Conservation (phyloP, 2,797 vertebrate species). For the Melanotaenia pygmaea region DNA sequence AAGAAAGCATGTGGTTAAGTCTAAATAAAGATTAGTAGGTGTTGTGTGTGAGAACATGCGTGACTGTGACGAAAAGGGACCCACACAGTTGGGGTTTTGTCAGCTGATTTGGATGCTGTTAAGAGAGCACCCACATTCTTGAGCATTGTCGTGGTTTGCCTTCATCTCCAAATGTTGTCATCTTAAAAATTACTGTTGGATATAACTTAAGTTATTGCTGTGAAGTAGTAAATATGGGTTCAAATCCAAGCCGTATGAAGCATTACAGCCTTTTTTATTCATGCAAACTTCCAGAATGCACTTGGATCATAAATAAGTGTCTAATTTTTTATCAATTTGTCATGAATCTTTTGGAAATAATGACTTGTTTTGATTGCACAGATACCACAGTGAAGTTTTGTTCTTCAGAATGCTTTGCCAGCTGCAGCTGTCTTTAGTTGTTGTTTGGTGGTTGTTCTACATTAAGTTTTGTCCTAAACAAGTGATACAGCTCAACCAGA, state of each 20-base stretch:
- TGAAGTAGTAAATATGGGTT: neutral
- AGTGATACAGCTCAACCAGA: too few species aligned
- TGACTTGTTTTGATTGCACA: neutral
- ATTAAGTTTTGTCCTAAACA: neutral
- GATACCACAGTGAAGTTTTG: neutral
- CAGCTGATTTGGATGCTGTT: conserved; percentile 32
- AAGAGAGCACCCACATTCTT: neutral
- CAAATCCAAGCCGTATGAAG: neutral
- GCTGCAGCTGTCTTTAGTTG: neutral
- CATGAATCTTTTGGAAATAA: neutral
- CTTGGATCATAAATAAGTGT: neutral
- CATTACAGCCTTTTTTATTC: neutral
- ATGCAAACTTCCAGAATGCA: neutral
- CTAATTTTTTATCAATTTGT: neutral
- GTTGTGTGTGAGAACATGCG: conserved; percentile 35
- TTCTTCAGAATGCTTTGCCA: neutral
- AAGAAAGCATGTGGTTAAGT: conserved; percentile 61
- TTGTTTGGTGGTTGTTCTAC: neutral
- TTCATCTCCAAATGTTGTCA: neutral
- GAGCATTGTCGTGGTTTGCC: neutral
- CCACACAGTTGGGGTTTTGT: conserved; percentile 42
- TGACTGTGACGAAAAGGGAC: conserved; percentile 28
- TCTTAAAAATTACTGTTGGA: neutral
- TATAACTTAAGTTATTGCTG: neutral
- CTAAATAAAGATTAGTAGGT: conserved; percentile 75